phyloP scores from a whole-genome alignment of 2,113 vertebrate species.

The Pelecanoides urinatrix region DNA sequence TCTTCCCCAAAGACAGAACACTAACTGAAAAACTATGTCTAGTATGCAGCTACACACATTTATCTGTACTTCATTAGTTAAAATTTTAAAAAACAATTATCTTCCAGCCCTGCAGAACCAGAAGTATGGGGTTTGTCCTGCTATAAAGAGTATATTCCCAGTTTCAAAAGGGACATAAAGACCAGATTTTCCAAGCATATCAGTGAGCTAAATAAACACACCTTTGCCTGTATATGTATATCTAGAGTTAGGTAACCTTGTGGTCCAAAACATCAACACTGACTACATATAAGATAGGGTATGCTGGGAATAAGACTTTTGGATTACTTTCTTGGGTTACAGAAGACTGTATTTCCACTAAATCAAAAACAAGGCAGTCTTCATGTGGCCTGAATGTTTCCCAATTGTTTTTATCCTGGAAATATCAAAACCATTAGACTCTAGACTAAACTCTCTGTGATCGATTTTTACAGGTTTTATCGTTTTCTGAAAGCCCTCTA shows the following conservation, averaged over 20 bases:
- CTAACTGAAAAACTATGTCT: not conserved
- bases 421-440: not conserved
- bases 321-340: not conserved
- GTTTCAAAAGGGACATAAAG: not conserved
- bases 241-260: not conserved
- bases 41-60: not conserved
- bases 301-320: not conserved
- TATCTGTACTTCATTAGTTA: not conserved
- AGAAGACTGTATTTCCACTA: not conserved
- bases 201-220: not conserved
- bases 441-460: not conserved
- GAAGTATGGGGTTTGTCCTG: not conserved
- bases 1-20: not conserved
- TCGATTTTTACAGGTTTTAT: not conserved
- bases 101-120: not conserved
- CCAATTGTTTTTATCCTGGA: not conserved
- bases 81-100: not conserved
- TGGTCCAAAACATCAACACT: not conserved
- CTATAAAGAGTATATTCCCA: not conserved
- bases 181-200: not conserved
- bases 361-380: not conserved
- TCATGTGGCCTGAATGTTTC: not conserved
- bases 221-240: not conserved
- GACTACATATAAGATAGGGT: not conserved
- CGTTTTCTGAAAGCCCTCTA: not conserved